Evolutionary conservation across 2,113 vertebrate species (phyloP), one percentile per base, ranked within the genome.

Genomic region (Peromyscus polionotus): DNA sequence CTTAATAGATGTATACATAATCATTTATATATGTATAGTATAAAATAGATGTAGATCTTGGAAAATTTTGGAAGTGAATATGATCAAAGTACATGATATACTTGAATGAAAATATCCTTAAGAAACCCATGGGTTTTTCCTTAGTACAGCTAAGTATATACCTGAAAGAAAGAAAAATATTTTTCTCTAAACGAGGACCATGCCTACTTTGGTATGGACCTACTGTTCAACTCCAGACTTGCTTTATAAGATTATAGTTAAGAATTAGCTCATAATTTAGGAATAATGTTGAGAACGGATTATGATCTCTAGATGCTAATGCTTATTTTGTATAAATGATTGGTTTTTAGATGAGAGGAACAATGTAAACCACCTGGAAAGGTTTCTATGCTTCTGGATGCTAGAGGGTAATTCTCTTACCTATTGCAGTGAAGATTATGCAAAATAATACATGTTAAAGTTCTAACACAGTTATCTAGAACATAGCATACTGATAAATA

Each of bases 241-340:
- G 45, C 59, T 12, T 93, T 88, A 79, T 95, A 88, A 79, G 72
- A 61, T 83, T 19, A 68, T 83, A 26, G n/a, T 84, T 76, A 51
- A 93, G 17, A 92, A 90, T 90, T 92, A 67, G 28, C 33, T 94
- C 17, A 65, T 72, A 57, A 12, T 91, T 90, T 72, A 91, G 33
- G 8, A 12, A n/a, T 76, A 31, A 36, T 85, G 26, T 94, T 94
- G 42, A 85, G 76, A 94, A 88, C 89, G 31, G 12, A 79, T 2
- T 48, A 17, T 88, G 14, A 22, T 94, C 39, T 88, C 8, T 72
- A 39, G 36, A 72, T 85, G 76, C 48, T 83, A 94, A 42, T 63
- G 39, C 59, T 39, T 85, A 75, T n/a, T 88, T 85, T 88, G 5
- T 91, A 17, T 93, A 63, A 93, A 70, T 65, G 57, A 51, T 33